Evolutionary conservation across 2,888 invertebrate species (phyloP), one percentile per base, ranked within the genome.

Genomic region (Dione vanillae): DNA sequence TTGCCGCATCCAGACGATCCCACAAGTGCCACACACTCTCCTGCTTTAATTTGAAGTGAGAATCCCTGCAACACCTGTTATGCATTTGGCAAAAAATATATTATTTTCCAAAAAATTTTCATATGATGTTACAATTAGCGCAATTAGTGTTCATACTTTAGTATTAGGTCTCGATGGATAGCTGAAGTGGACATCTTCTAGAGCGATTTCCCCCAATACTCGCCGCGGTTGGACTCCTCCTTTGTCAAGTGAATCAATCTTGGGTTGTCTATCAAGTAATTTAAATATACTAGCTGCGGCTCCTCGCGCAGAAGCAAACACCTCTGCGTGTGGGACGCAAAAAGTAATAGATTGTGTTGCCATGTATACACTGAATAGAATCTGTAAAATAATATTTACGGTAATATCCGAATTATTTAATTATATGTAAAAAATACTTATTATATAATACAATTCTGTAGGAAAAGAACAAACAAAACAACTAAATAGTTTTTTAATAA

Each of bases 1-100:
- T 97, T 97, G 2, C 97, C 97, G 83, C 97, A 97, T 0, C 97
- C 97, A 12, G 96, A 96, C 14, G 96, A 94, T 0, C 95, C 96
- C 0, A 96, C 96, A 47, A 97, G 86, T 0, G 96, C 97, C 1
- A 97, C 95, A 43, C 95, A 96, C 83, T 96, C 95, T 0, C 96
- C 96, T 7, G 95, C 87, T 76, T 94, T 94, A 35, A 96, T 94
- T 58, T 94, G 93, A 56, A 96, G 85, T 37, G 94, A 94, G 40
- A 96, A 87, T 0, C 95, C 96, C 82, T 95, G 95, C 0, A 97
- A 88, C 37, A 97, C 94, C 91, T 95, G 83, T 9, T 75, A 69
- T 16, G 12, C 8, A 62, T 37, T 11, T 16, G 6, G 40, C n/a
- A 43, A 61, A 27, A 2, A 45, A n/a, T n/a, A n/a, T n/a, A n/a